Percentiles rank a stretch among this genome's conserved stretches.
Evolutionary conservation across 2,888 invertebrate genomes (phyloP).

Genomic region (Amphipoea lucens): DNA sequence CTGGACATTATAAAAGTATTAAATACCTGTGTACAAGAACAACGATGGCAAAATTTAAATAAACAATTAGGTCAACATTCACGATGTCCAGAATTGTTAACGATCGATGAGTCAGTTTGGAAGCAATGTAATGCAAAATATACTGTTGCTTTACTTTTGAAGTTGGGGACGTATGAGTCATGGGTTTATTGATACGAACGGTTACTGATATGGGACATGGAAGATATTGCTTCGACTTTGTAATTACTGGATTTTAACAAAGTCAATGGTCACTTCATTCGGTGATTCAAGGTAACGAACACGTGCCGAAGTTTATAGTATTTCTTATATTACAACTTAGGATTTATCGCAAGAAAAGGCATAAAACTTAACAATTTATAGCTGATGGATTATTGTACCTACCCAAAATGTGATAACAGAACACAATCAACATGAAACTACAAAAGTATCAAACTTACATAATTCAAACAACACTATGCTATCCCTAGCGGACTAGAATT

Average conservation of each 20-base stretch:
- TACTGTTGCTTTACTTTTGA: slow-evolving; percentile 37
- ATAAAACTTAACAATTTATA: slow-evolving; percentile 66
- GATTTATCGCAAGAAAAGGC: slow-evolving; percentile 67
- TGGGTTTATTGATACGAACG: slow-evolving; percentile 47
- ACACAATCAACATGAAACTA: slow-evolving; percentile 50
- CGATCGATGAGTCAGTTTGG: slow-evolving; percentile 48
- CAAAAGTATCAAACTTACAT: slow-evolving; percentile 48
- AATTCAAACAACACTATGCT: slow-evolving; percentile 47
- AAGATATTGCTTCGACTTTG: slow-evolving; percentile 41
- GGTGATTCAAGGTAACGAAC: slow-evolving; percentile 37
- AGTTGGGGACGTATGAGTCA: slow-evolving; percentile 55
- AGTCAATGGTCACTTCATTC: slow-evolving; percentile 14
- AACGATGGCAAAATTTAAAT: slow-evolving; percentile 10
- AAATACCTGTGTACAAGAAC: slow-evolving; percentile 13
- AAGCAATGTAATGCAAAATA: slow-evolving; percentile 46
- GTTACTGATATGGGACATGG: slow-evolving; percentile 23
- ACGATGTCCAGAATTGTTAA: slow-evolving; percentile 44
- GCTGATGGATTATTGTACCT: slow-evolving; percentile 61
- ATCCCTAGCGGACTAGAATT: slow-evolving; percentile 67
- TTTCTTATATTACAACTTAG: slow-evolving; percentile 61
- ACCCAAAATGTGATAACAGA: slow-evolving; percentile 60
- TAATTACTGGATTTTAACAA: slow-evolving; percentile 23
- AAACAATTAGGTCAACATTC: slow-evolving; percentile 28
- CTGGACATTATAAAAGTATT: slow-evolving; percentile 13
- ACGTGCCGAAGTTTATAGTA: slow-evolving; percentile 52